Conservation (phyloP, 64 coral and sea anemone species). For the Stichodactyla helianthus region DNA sequence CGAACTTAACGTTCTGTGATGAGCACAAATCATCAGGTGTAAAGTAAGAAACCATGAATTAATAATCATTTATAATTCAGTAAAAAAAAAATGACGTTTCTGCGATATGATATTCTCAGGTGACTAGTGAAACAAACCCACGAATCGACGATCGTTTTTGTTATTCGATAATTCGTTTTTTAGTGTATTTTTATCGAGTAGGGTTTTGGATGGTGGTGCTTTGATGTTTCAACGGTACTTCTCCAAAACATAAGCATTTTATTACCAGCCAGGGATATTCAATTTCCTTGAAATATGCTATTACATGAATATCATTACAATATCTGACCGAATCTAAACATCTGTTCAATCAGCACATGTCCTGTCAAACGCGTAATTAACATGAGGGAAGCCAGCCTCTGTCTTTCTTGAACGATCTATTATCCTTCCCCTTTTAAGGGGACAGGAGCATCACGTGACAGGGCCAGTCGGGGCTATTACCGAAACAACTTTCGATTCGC, state of each 20-base stretch:
- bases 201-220: neutral
- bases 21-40: neutral
- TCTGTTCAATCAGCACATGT: neutral
- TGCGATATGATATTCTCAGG: neutral
- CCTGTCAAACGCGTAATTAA: neutral
- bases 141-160: neutral
- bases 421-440: neutral
- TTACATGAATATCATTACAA: constrained; percentile 8
- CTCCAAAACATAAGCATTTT: neutral
- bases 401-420: neutral
- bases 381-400: neutral
- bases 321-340: neutral
- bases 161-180: neutral
- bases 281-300: neutral
- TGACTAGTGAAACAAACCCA: neutral
- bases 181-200: neutral
- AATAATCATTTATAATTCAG: neutral
- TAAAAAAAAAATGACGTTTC: neutral
- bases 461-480: too few relatives aligned
- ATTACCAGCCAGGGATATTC: neutral
- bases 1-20: neutral
- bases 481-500: too few relatives aligned
- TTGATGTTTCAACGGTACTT: neutral
- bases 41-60: neutral
- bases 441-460: too few relatives aligned